Conservation (phyloP, 2,797 vertebrate genomes). For the Remorina albescens region DNA sequence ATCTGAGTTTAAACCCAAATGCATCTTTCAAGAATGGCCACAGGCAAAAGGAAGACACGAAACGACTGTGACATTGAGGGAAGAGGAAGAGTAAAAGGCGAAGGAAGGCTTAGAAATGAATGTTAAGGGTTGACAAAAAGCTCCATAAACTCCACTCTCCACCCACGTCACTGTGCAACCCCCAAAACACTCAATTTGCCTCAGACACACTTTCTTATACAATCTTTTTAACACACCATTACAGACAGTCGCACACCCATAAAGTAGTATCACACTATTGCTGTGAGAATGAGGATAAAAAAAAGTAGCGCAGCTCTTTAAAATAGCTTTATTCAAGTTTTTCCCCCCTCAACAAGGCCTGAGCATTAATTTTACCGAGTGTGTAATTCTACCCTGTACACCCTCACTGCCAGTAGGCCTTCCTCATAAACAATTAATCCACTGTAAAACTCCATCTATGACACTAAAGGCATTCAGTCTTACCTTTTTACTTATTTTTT, state of each 20-base stretch:
- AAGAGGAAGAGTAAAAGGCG: too few relatives aligned
- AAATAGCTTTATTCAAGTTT: constrained; percentile 28
- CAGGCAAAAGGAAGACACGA: constrained; percentile 66
- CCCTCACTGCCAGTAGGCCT: constrained; percentile 55
- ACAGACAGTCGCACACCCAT: constrained; percentile 39
- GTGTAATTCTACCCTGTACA: constrained; percentile 69
- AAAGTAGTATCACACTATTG: constrained; percentile 11
- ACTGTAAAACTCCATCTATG: constrained; percentile 68
- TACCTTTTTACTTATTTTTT: constrained; percentile 52
- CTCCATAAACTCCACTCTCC: constrained; percentile 82
- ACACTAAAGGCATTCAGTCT: constrained; percentile 59
- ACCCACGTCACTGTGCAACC: constrained; percentile 71
- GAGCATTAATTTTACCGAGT: constrained; percentile 66
- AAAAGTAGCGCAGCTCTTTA: constrained; percentile 24
- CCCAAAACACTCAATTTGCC: constrained; percentile 54
- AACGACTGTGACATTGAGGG: constrained; percentile 67
- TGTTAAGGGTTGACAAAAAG: constrained; percentile 76
- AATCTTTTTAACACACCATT: constrained; percentile 44
- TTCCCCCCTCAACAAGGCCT: constrained; percentile 11
- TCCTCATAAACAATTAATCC: constrained; percentile 73
- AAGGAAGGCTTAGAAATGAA: constrained; percentile 74
- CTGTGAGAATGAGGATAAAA: constrained; percentile 30
- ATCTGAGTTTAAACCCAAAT: constrained; percentile 71
- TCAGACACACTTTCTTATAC: constrained; percentile 52
- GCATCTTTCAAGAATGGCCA: constrained; percentile 60